Percentiles rank a stretch among this genome's conserved stretches.
These are phyloP conservation scores for Thymallus thymallus DNA, from an alignment of 2,113 vertebrate genomes.

Conservation along the genomic window DNA sequence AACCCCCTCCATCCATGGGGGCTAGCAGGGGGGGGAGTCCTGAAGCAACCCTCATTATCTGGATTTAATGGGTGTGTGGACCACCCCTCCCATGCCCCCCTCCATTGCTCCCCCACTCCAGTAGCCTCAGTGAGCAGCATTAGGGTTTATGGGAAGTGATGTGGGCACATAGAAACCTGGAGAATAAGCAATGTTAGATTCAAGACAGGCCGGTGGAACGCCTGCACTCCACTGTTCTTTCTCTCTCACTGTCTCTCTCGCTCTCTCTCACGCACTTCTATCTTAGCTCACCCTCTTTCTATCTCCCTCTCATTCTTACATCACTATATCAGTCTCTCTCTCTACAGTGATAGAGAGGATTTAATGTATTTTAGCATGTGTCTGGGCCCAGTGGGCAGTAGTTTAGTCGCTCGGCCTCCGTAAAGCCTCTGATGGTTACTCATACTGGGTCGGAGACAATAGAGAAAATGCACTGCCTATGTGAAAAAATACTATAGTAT, in stretches of 20 bases:
- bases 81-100: neutral
- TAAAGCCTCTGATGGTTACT: neutral
- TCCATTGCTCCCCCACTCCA: too few species aligned
- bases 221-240: slow-evolving; percentile 8
- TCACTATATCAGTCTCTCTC: too few species aligned
- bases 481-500: too few species aligned
- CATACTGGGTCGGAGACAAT: neutral
- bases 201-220: neutral
- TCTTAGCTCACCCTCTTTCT: too few species aligned
- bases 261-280: too few species aligned
- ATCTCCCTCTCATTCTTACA: too few species aligned
- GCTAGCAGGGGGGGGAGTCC: neutral
- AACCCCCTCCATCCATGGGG: slow-evolving; percentile 12
- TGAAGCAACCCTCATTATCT: slow-evolving; percentile 4
- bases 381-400: too few species aligned
- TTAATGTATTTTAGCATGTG: too few species aligned
- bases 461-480: neutral
- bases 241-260: neutral
- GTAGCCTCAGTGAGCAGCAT: neutral
- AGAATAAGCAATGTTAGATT: slow-evolving; percentile 26
- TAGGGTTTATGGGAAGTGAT: neutral
- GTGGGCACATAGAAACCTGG: slow-evolving; percentile 6
- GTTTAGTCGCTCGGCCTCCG: too few species aligned
- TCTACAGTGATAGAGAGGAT: too few species aligned
- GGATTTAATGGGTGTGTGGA: slow-evolving; percentile 1